Evolutionary conservation across 2,888 invertebrate genomes (phyloP).

Genomic region (Steromphala cineraria): DNA sequence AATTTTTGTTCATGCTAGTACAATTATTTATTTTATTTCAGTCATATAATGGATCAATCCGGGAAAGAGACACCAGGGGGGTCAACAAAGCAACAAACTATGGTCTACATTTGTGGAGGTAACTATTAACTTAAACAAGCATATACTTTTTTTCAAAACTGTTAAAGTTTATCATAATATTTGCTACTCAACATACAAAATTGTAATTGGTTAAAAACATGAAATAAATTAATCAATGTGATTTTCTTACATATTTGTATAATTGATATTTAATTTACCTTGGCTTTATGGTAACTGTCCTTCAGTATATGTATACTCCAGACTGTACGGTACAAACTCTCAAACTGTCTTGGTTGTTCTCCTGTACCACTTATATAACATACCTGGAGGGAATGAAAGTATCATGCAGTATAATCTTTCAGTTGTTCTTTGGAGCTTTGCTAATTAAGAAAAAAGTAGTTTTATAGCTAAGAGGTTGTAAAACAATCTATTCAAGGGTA

Average conservation of each 20-base stretch:
- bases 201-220: no score
- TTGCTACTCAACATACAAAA: no score
- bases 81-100: slow-evolving; percentile 80
- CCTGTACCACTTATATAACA: background rate
- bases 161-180: no score
- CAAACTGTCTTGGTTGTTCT: slow-evolving; percentile 34
- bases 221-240: no score
- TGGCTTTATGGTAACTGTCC: no score
- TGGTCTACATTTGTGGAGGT: slow-evolving; percentile 97
- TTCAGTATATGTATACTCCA: no score
- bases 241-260: no score
- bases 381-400: background rate
- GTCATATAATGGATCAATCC: background rate
- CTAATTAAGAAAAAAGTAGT: background rate
- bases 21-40: background rate
- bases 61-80: slow-evolving; percentile 5
- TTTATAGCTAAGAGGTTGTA: background rate
- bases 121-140: slow-evolving; percentile 43
- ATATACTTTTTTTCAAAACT: no score
- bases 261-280: no score
- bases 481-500: background rate
- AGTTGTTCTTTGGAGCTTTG: background rate
- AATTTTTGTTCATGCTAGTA: background rate
- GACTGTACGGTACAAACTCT: no score
- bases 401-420: no score